phyloP scores from a whole-genome alignment of 2,888 invertebrate genomes.

The Nomada ferruginata region DNA sequence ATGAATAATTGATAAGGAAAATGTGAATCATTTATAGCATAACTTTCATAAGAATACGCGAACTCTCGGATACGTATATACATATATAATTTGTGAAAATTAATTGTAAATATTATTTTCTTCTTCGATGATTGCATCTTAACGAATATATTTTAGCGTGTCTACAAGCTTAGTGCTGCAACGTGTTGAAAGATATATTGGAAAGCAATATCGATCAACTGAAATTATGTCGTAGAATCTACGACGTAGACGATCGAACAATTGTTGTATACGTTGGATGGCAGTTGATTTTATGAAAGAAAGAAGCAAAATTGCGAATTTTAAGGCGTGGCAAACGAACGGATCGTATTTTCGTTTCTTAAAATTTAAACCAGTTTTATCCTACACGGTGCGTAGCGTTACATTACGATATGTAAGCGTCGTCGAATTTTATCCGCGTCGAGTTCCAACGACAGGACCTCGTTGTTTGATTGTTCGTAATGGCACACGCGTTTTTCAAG shows the following conservation, averaged over 20 bases:
- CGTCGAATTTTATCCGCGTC: conserved; percentile 57
- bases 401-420: conserved; percentile 38
- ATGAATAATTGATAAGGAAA: not conserved
- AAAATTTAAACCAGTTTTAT: conserved; percentile 40
- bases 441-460: conserved; percentile 36
- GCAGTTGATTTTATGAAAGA: conserved; percentile 37
- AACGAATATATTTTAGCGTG: not conserved
- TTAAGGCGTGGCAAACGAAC: not conserved
- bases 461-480: conserved; percentile 39
- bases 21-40: not conserved
- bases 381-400: conserved; percentile 46
- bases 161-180: not conserved
- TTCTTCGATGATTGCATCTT: not conserved
- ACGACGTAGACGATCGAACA: not conserved
- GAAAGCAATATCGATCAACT: conserved; percentile 15
- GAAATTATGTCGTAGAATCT: not conserved
- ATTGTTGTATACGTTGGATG: conserved; percentile 19
- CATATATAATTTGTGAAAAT: not conserved
- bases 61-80: not conserved
- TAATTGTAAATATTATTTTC: not conserved
- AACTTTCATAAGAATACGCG: not conserved
- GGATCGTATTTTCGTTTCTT: conserved; percentile 33
- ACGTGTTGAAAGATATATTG: not conserved
- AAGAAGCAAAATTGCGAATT: conserved; percentile 15
- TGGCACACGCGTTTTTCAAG: conserved; percentile 44